Evolutionary conservation across 2,797 vertebrate genomes (phyloP), one percentile per base, ranked within the genome.

Genomic region (Enteromius afrohamiltoni): DNA sequence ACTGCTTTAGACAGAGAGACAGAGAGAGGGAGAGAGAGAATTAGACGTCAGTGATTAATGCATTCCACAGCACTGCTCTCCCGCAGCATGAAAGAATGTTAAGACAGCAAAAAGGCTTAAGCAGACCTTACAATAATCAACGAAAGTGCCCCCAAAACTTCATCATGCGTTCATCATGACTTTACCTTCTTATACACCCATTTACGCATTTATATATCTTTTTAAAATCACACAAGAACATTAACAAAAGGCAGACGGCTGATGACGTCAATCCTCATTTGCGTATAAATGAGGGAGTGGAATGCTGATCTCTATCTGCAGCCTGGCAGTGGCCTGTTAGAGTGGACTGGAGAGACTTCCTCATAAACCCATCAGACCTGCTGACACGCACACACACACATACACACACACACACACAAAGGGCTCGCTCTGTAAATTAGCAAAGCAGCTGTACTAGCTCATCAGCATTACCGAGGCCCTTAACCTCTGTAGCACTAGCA

Each of bases 221-320:
- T 23, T 60, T 65, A n/a, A 76, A 85, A 29, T 67, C 71, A 40
- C 45, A 71, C 34, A 68, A 58, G 49, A n/a, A 26, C 45, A 19
- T 40, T 42, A 16, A 86, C 74, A 83, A 47, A 73, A 45, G 67
- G 81, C 21, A 51, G 55, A 83, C 19, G 82, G 88, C 81, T 86
- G 79, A 68, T 88, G 47, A 87, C 49, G 51, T 87, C 76, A n/a
- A 83, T 77, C 37, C 4, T 21, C 89, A 91, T 92, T 93, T 91
- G 91, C 91, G 91, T 91, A 88, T 83, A 92, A 93, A 91, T 90
- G 90, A 90, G 65, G 70, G 76, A 67, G 75, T 79, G 80, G 87
- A 83, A 90, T 85, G 88, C 80, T 83, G 86, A 83, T 70, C 79
- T 84, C 86, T 87, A 87, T 88, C 51, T 3, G 75, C 70, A 45